A percentile compares a stretch with the other conserved stretches of the same genome.
Evolutionary conservation across 2,113 vertebrate genomes (phyloP).

Genomic region (Athene cunicularia): DNA sequence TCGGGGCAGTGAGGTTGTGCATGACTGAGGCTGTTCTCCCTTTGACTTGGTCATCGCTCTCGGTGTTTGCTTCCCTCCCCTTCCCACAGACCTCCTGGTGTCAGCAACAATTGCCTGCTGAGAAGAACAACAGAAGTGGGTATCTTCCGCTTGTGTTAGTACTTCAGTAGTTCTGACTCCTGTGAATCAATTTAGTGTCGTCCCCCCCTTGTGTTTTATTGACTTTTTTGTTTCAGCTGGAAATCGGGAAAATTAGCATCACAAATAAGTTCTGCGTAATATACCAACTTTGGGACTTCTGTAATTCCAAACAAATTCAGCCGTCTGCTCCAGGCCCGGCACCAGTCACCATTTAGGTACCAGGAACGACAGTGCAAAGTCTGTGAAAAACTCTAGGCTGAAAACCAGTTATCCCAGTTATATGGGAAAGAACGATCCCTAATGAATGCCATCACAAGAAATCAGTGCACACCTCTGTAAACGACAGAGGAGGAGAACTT

Average conservation of each 20-base stretch:
- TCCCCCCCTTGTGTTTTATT: not conserved
- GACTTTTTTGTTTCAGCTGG: not conserved
- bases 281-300: not conserved
- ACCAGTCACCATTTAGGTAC: not conserved
- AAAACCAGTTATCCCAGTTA: not conserved
- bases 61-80: not conserved
- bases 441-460: not conserved
- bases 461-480: not conserved
- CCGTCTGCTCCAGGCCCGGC: not conserved
- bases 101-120: not conserved
- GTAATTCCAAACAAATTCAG: fast-evolving
- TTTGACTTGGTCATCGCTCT: not conserved
- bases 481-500: not conserved
- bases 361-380: not conserved
- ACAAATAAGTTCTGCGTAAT: not conserved
- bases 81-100: not conserved
- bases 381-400: not conserved
- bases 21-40: not conserved
- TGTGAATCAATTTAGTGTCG: not conserved
- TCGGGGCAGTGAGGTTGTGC: not conserved
- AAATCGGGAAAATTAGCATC: not conserved
- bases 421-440: not conserved
- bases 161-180: not conserved
- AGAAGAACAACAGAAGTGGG: not conserved
- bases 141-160: not conserved